Percentiles rank a stretch among this genome's conserved stretches.
These are phyloP conservation scores for Hyposmocoma kahamanoa DNA, from an alignment of 1,140 invertebrate genomes.

Conservation along the genomic window DNA sequence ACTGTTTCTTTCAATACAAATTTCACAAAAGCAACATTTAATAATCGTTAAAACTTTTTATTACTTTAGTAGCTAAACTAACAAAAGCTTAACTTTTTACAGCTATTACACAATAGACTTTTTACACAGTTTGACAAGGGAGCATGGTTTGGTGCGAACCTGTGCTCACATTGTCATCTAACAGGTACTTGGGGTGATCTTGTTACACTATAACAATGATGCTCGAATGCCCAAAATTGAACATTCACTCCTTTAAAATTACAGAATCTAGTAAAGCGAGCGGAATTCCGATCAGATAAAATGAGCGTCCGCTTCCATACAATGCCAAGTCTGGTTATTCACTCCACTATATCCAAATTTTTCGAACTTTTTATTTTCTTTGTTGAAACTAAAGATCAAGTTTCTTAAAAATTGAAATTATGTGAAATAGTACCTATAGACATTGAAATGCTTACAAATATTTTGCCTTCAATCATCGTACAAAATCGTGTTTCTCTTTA, in stretches of 20 bases:
- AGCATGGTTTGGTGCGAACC: conserved; percentile 40
- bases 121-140: conserved; percentile 22
- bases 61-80: background rate
- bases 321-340: conserved; percentile 38
- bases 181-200: conserved; percentile 56
- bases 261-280: conserved; percentile 27
- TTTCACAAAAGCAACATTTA: too few relatives aligned
- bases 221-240: too few relatives aligned
- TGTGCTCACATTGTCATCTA: conserved; percentile 35
- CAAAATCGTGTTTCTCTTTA: too few relatives aligned
- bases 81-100: conserved; percentile 5
- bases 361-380: conserved; percentile 25
- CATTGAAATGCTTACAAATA: too few relatives aligned
- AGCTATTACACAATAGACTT: background rate
- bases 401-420: conserved; percentile 2
- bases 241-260: conserved; percentile 54
- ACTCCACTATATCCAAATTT: conserved; percentile 19
- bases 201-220: conserved; percentile 49
- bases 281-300: conserved; percentile 68
- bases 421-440: background rate
- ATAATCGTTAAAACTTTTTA: background rate
- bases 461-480: too few relatives aligned
- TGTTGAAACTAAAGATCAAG: conserved; percentile 8
- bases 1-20: too few relatives aligned
- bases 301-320: conserved; percentile 44